phyloP scores from a whole-genome alignment of 2,113 vertebrate species.

The Colaptes auratus region DNA sequence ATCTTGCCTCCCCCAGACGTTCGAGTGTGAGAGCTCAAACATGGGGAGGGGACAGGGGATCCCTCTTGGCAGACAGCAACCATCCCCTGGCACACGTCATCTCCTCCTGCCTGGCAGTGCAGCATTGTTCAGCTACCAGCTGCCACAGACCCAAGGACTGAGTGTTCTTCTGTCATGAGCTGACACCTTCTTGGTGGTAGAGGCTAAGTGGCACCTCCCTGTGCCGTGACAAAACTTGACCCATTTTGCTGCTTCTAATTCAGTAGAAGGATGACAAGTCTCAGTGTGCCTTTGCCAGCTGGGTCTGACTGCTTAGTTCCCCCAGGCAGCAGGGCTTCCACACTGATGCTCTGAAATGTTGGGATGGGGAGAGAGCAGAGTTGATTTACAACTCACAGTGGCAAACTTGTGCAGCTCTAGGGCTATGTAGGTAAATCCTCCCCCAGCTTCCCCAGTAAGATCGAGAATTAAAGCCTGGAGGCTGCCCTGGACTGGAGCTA shows the following conservation, averaged over 20 bases:
- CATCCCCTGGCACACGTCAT: fast-evolving
- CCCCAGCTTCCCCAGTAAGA: not conserved
- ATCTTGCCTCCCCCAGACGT: conserved; percentile 78
- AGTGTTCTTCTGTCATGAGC: not conserved
- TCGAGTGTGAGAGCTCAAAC: not conserved
- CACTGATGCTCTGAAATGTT: not conserved
- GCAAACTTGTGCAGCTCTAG: not conserved
- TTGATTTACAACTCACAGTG: not conserved
- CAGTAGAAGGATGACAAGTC: not conserved
- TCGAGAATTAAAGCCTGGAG: fast-evolving
- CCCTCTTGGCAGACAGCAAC: not conserved
- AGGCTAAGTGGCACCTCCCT: not conserved
- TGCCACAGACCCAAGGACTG: fast-evolving
- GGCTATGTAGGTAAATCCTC: not conserved
- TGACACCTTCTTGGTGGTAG: not conserved
- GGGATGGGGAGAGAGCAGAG: not conserved
- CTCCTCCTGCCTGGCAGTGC: not conserved
- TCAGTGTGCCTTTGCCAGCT: not conserved
- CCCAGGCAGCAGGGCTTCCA: not conserved
- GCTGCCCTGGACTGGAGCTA: not conserved
- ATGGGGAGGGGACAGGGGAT: not conserved
- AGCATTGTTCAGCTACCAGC: not conserved
- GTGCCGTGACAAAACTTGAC: not conserved
- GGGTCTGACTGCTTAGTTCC: not conserved
- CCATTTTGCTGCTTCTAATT: not conserved